Percentiles rank a stretch among this genome's conserved stretches.
Conservation (phyloP, 2,888 invertebrate species). For the Hesperia comma region DNA sequence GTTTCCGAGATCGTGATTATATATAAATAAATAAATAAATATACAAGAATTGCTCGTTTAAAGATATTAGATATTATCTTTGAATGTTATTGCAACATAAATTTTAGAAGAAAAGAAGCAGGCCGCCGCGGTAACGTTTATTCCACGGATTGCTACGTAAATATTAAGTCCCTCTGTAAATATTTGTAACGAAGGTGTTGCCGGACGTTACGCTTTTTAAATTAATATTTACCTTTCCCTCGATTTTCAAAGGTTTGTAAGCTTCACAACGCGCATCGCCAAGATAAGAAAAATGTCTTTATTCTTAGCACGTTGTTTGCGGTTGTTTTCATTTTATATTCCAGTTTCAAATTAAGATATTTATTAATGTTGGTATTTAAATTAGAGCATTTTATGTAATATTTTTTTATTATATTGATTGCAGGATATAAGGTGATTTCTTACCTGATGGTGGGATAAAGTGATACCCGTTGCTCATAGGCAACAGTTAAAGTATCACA, state of each 20-base stretch:
- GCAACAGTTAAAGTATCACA: no score
- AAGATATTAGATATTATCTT: no score
- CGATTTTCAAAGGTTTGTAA: constrained; percentile 51
- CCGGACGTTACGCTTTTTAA: constrained; percentile 66
- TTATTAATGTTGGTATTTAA: neutral
- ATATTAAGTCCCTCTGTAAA: constrained; percentile 64
- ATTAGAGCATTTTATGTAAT: neutral
- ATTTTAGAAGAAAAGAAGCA: constrained; percentile 46
- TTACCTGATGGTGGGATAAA: no score
- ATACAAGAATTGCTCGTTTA: no score
- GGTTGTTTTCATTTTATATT: neutral
- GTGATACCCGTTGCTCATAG: no score
- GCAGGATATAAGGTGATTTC: no score
- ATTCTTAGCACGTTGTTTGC: constrained; percentile 33
- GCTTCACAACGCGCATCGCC: constrained; percentile 3
- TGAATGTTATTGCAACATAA: constrained; percentile 11
- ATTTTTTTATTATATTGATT: no score
- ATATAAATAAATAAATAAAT: no score
- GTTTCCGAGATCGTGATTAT: no score
- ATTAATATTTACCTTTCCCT: constrained; percentile 62
- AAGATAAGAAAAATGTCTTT: constrained; percentile 20
- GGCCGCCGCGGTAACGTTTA: constrained; percentile 56
- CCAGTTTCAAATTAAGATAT: neutral
- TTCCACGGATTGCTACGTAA: constrained; percentile 67
- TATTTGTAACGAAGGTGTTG: constrained; percentile 61